These are phyloP conservation scores for Endomychus coccineus DNA, from an alignment of 2,888 invertebrate species.

Conservation along the genomic window DNA sequence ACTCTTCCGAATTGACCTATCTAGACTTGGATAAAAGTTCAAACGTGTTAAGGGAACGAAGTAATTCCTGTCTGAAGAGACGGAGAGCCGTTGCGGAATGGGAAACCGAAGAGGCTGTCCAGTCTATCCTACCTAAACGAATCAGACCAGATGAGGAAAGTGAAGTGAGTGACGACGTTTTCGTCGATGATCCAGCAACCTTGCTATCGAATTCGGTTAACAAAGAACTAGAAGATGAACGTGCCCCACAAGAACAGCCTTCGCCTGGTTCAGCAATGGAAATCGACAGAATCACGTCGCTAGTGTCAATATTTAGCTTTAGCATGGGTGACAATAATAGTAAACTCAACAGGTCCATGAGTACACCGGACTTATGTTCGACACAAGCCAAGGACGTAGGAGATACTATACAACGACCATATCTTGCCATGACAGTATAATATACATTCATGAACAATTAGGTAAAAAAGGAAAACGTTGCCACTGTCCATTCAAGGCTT, in stretches of 20 bases:
- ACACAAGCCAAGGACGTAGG: slow-evolving; percentile 47
- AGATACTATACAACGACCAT: slow-evolving; percentile 43
- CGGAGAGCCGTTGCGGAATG: slow-evolving; percentile 46
- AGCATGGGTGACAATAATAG: slow-evolving; percentile 36
- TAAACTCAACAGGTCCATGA: slow-evolving; percentile 44
- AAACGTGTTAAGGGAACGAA: slow-evolving; percentile 37
- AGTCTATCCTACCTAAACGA: slow-evolving; percentile 48
- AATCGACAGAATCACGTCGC: slow-evolving; percentile 52
- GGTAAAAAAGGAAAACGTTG: too few relatives aligned
- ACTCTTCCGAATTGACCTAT: slow-evolving; percentile 41
- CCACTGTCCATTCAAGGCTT: too few relatives aligned
- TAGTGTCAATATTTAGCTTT: slow-evolving; percentile 54
- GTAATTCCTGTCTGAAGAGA: slow-evolving; percentile 40
- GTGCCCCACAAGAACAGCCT: slow-evolving; percentile 6
- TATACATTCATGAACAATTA: too few relatives aligned
- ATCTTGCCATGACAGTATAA: slow-evolving; percentile 51
- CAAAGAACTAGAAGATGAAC: slow-evolving; percentile 17
- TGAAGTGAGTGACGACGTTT: slow-evolving; percentile 38
- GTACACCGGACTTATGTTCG: slow-evolving; percentile 50
- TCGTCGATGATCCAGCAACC: slow-evolving; percentile 42
- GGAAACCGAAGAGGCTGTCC: slow-evolving; percentile 51
- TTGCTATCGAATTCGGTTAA: slow-evolving; percentile 39
- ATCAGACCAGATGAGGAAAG: slow-evolving; percentile 35
- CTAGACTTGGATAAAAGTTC: slow-evolving; percentile 45
- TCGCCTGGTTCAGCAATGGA: slow-evolving; percentile 44